Conservation (phyloP, 1,140 invertebrate genomes). For the Lepidurus apus region DNA sequence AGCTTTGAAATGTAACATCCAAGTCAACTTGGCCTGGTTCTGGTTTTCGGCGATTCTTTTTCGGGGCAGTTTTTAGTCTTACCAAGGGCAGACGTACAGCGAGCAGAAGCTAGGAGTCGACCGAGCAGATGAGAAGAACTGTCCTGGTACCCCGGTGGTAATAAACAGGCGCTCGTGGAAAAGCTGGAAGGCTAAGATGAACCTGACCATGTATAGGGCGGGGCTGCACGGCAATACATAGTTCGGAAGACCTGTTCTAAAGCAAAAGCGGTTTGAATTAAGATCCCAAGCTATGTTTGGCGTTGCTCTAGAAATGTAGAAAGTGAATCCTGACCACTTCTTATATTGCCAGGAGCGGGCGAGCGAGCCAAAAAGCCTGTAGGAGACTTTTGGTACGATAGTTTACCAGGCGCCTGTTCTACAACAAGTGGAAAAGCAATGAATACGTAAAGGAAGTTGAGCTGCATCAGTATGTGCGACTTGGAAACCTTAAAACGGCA, state of each 20-base stretch:
- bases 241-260: constrained; percentile 9
- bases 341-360: constrained; percentile 5
- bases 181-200: constrained; percentile 14
- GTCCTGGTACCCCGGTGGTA: not conserved
- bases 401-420: no score
- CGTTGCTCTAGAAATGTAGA: constrained; percentile 22
- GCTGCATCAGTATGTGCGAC: no score
- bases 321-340: constrained; percentile 21
- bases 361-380: not conserved
- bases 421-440: no score
- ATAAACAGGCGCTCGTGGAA: not conserved
- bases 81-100: not conserved
- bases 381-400: no score
- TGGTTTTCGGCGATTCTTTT: not conserved
- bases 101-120: not conserved
- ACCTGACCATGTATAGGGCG: constrained; percentile 16
- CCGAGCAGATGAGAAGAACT: not conserved
- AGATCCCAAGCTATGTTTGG: constrained; percentile 8
- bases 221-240: not conserved
- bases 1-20: not conserved
- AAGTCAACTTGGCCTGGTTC: constrained; percentile 1
- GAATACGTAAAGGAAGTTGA: no score
- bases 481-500: no score
- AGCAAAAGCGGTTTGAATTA: not conserved
- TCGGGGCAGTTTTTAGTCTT: not conserved